phyloP scores from a whole-genome alignment of 2,888 invertebrate genomes.

The Silvanus unidentatus region DNA sequence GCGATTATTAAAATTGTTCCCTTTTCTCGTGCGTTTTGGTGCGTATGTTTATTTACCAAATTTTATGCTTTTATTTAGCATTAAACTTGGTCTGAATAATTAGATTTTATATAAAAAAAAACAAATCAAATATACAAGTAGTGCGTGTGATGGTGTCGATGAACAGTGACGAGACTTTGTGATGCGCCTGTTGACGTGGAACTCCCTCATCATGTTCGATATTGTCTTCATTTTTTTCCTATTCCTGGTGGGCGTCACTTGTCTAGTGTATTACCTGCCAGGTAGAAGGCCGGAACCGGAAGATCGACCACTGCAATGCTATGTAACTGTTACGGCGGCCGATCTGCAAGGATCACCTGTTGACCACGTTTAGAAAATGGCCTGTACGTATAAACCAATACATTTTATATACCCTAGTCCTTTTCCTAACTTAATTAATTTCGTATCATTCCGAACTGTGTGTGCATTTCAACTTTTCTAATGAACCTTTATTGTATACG shows the following conservation, averaged over 20 bases:
- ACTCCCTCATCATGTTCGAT: slow-evolving; percentile 83
- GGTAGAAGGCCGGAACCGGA: slow-evolving; percentile 50
- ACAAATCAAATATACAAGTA: too few species aligned
- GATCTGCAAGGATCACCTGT: slow-evolving; percentile 38
- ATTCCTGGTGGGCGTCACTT: slow-evolving; percentile 77
- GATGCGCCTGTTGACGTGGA: slow-evolving; percentile 82
- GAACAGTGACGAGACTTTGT: slow-evolving; percentile 35
- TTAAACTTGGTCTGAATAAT: too few species aligned
- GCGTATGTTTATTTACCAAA: too few species aligned
- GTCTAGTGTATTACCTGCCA: slow-evolving; percentile 76
- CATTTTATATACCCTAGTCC: neutral
- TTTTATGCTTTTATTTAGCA: too few species aligned
- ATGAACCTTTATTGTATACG: too few species aligned
- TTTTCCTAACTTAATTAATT: slow-evolving; percentile 1
- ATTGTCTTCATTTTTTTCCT: slow-evolving; percentile 82
- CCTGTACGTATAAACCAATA: slow-evolving; percentile 22
- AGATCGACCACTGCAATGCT: slow-evolving; percentile 42
- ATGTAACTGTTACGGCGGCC: slow-evolving; percentile 40
- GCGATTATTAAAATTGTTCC: too few species aligned
- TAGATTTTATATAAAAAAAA: too few species aligned
- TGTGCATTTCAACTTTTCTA: too few species aligned
- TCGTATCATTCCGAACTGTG: neutral
- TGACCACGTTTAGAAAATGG: slow-evolving; percentile 42
- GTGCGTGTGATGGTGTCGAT: slow-evolving; percentile 21
- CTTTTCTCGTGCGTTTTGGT: too few species aligned